A percentile compares a stretch with the other conserved stretches of the same genome.
These are phyloP conservation scores for Xiphophorus couchianus DNA, from an alignment of 2,113 vertebrate genomes.

Conservation along the genomic window DNA sequence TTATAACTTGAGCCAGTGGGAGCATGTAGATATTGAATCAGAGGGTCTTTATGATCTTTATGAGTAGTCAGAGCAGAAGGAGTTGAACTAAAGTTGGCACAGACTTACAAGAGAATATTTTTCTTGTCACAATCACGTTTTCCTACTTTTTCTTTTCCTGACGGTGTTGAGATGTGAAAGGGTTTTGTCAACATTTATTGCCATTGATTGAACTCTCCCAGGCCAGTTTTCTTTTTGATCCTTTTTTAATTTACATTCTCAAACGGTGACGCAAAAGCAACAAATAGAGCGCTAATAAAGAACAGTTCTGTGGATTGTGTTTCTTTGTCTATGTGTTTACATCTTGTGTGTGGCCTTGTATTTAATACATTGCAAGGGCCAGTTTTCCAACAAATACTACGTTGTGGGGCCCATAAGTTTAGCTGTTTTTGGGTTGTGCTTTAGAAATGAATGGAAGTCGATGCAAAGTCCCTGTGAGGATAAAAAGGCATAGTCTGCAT, in stretches of 20 bases:
- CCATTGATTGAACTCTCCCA: slow-evolving; percentile 45
- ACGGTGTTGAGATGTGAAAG: slow-evolving; percentile 9
- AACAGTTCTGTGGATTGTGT: slow-evolving; percentile 24
- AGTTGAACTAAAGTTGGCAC: no score
- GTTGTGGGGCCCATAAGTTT: no score
- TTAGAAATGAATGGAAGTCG: no score
- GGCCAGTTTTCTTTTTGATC: slow-evolving; percentile 25
- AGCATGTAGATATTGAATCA: no score
- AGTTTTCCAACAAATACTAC: no score
- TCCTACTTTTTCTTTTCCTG: slow-evolving; percentile 10
- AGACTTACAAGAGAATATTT: not conserved
- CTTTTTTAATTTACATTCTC: slow-evolving; percentile 21
- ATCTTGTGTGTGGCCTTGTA: not conserved
- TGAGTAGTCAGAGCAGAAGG: no score
- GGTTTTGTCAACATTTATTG: slow-evolving; percentile 47
- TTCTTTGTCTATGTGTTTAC: not conserved
- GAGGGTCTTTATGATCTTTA: no score
- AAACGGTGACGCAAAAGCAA: slow-evolving; percentile 20
- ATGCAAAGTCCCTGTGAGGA: no score
- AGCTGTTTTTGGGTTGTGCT: no score
- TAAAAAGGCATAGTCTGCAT: no score
- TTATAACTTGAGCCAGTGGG: no score
- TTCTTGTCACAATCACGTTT: not conserved
- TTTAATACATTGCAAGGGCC: no score
- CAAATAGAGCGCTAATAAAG: slow-evolving; percentile 34